These are phyloP conservation scores for Schizopygopsis malacanthus DNA, from an alignment of 2,797 vertebrate genomes.

Conservation along the genomic window DNA sequence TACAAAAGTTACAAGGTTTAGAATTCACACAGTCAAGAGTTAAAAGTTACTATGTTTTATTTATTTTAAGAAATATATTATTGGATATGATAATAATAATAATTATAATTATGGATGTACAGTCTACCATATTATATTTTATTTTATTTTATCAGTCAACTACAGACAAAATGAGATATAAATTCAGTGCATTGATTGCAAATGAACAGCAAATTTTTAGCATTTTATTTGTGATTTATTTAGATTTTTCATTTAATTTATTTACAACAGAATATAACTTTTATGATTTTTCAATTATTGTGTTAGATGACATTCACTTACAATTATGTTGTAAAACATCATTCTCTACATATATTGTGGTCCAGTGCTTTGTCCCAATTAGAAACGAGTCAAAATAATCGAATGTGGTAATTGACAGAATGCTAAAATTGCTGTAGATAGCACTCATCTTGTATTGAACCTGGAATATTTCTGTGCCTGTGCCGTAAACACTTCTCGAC, in stretches of 20 bases:
- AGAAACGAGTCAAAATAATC: background rate
- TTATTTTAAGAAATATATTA: background rate
- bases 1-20: background rate
- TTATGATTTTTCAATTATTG: background rate
- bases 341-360: background rate
- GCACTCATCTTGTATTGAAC: constrained; percentile 6
- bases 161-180: background rate
- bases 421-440: background rate
- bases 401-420: background rate
- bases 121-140: background rate
- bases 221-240: background rate
- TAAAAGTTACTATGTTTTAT: background rate
- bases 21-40: background rate
- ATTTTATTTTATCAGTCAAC: background rate
- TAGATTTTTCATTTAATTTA: background rate
- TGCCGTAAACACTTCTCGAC: background rate
- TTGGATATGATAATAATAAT: too few species aligned
- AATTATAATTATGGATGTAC: background rate
- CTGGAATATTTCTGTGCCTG: constrained; percentile 13
- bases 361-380: background rate
- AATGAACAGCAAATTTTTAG: background rate
- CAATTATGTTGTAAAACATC: background rate
- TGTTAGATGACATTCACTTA: too few species aligned
- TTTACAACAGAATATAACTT: background rate
- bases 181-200: background rate